Conservation (phyloP, 2,797 vertebrate genomes). For the Peromyscus melanophrys region DNA sequence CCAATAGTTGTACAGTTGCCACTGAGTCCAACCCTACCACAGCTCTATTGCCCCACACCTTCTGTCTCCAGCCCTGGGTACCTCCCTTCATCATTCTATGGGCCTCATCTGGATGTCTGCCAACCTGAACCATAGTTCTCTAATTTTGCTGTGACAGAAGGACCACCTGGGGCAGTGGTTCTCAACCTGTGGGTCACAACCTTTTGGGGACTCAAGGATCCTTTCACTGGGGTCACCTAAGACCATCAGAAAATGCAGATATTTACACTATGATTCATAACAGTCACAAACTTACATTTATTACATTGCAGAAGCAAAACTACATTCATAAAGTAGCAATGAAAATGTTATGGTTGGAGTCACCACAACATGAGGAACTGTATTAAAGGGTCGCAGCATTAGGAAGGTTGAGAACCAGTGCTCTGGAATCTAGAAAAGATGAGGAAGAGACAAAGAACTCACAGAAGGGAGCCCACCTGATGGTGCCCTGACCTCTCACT, state of each 20-base stretch:
- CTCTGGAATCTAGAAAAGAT: not conserved
- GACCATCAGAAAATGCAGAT: not conserved
- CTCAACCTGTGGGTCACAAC: not conserved
- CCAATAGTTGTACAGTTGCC: not conserved
- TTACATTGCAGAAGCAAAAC: not conserved
- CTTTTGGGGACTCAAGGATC: not conserved
- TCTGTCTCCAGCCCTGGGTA: not conserved
- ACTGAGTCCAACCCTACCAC: too few relatives aligned
- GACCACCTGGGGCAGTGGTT: not conserved
- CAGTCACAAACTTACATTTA: not conserved
- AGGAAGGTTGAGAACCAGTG: not conserved
- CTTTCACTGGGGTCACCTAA: not conserved
- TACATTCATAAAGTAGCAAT: not conserved
- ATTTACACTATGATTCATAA: not conserved
- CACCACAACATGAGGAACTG: not conserved
- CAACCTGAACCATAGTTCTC: not conserved
- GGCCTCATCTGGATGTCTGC: not conserved
- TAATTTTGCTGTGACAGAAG: not conserved
- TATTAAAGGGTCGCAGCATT: not conserved
- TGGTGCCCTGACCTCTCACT: not conserved
- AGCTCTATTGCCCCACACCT: not conserved
- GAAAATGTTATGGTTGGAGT: not conserved
- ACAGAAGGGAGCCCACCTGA: not conserved
- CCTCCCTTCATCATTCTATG: not conserved
- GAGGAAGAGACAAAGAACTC: not conserved